Evolutionary conservation across 1,140 invertebrate genomes (phyloP), one percentile per base, ranked within the genome.

Genomic region (Cryptotermes secundus): DNA sequence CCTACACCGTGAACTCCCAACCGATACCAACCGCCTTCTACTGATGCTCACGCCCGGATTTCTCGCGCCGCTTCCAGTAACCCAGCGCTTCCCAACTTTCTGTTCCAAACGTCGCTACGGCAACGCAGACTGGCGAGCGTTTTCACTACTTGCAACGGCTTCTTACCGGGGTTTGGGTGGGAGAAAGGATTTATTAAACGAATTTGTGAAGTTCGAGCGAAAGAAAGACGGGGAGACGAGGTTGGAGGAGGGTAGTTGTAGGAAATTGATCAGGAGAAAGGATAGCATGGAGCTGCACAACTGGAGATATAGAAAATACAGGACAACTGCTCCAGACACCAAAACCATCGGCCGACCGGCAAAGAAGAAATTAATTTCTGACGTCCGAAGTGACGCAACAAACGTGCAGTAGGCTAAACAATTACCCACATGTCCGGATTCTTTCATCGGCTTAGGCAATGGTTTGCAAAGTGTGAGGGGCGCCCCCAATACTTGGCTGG

Each of bases 141-240:
- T 72, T 72, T 72, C 59, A 12, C 4, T 31, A 72, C 59, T 72
- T 31, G 26, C 59, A 72, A 31, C 7, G n/a, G 59, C 31, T 72
- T 26, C 26, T n/a, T 14, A 10, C n/a, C 9, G 59, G 59, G 59
- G 14, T 9, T 22, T 0, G 59, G 59, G 59, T n/a, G n/a, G n/a
- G n/a, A n/a, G n/a, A n/a, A n/a, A n/a, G 59, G 31, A 72, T 72
- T 72, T 72, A 72, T 72, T 72, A 72, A n/a, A 72, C 26, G 59
- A 72, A 72, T 72, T 72, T 72, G 59, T 72, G 31, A 72, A 72
- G 59, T 31, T 72, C 26, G 26, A 26, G 59, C 59, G 14, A n/a
- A 72, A 6, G 59, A 72, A 31, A 31, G 4, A 14, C 26, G 59
- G 59, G n/a, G n/a, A 59, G 53, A 59, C 4, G 53, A n/a, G 26